Evolutionary conservation across 2,113 vertebrate species (phyloP).

Genomic region (Platycercus adscitus): DNA sequence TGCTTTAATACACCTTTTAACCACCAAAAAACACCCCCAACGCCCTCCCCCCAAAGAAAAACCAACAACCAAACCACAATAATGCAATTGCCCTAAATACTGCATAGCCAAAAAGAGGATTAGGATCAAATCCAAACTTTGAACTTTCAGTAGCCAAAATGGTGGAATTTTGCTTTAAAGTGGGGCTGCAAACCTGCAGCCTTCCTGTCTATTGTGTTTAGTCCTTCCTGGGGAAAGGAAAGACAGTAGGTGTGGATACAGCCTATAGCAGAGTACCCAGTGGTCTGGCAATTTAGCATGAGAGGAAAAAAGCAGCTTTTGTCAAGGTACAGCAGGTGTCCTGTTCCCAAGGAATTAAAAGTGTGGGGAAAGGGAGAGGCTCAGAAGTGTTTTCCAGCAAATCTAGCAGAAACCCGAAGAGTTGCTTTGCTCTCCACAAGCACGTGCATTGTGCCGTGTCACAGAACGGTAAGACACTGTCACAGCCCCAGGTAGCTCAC

Average conservation of each 20-base stretch:
- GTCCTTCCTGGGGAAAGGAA: background rate
- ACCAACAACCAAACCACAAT: background rate
- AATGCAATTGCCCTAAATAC: background rate
- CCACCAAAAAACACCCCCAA: too few species aligned
- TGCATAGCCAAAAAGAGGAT: background rate
- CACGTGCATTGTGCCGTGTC: accelerated
- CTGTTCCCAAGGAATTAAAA: background rate
- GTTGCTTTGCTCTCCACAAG: accelerated
- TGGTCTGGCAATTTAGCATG: background rate
- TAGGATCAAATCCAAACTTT: background rate
- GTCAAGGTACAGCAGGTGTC: background rate
- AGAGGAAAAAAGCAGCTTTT: background rate
- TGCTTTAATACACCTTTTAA: background rate
- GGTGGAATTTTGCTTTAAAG: background rate
- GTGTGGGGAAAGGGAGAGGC: background rate
- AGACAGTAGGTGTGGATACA: background rate
- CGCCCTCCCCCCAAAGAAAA: too few species aligned
- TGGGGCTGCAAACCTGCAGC: background rate
- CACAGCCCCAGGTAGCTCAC: background rate
- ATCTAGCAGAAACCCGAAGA: background rate
- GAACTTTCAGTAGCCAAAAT: background rate
- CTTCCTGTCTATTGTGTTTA: background rate
- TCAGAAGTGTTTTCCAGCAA: background rate
- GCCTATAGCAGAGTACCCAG: background rate
- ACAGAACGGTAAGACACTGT: background rate